These are phyloP conservation scores for fruit fly (Drosophila melanogaster) DNA, from an alignment of 1,140 invertebrate genomes.

Conservation along the genomic window Release_6_plus_ISO1_MT NT_033777.3:18515501-18516000, in stretches of 20 bases:
- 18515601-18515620: too few species aligned
- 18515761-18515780: slow-evolving; percentile 72
- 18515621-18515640: too few species aligned
- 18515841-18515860: slow-evolving; percentile 77
- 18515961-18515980: slow-evolving; percentile 65
- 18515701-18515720: slow-evolving; percentile 4
- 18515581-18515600: too few species aligned
- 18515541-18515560: too few species aligned
- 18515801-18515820: slow-evolving; percentile 71
- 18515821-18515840: slow-evolving; percentile 73
- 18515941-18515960: slow-evolving; percentile 10
- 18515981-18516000: slow-evolving; percentile 71
- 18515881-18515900: slow-evolving; percentile 6
- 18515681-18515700: too few species aligned
- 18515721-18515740: not conserved
- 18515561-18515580: too few species aligned
- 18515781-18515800: slow-evolving; percentile 82
- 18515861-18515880: slow-evolving; percentile 75
- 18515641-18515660: too few species aligned
- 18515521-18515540: slow-evolving; percentile 11
- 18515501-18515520: slow-evolving; percentile 62
- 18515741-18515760: slow-evolving; percentile 22
- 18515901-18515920: slow-evolving; percentile 7
- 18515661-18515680: too few species aligned
- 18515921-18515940: not conserved